A percentile compares a stretch with the other conserved stretches of the same genome.
Evolutionary conservation across 2,888 invertebrate species (phyloP).

Genomic region (Nowickia ferox): DNA sequence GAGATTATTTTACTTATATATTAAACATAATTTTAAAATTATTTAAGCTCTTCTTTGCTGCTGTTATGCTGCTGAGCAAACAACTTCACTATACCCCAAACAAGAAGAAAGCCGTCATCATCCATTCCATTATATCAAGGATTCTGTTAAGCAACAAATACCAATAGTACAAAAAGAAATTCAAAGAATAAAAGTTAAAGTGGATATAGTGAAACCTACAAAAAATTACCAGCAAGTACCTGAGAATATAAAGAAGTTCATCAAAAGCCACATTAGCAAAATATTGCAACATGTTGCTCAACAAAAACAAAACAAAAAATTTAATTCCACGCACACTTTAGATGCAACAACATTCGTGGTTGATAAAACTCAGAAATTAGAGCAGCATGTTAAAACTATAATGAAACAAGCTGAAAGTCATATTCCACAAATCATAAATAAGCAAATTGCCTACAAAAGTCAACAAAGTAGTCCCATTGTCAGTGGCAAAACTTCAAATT

Average conservation of each 20-base stretch:
- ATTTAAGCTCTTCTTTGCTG: slow-evolving; percentile 55
- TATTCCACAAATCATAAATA: slow-evolving; percentile 58
- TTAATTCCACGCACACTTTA: not conserved
- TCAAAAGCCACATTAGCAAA: slow-evolving; percentile 30
- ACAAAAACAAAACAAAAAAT: slow-evolving; percentile 1
- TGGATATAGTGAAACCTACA: slow-evolving; percentile 1
- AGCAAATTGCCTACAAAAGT: slow-evolving; percentile 53
- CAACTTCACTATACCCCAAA: not conserved
- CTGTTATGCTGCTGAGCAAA: slow-evolving; percentile 53
- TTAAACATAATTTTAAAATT: not conserved
- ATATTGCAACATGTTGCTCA: slow-evolving; percentile 36
- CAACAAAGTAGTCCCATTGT: not conserved
- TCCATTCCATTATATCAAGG: slow-evolving; percentile 42
- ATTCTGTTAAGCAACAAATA: slow-evolving; percentile 41
- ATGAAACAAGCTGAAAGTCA: slow-evolving; percentile 60
- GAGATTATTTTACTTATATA: not conserved
- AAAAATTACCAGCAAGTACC: slow-evolving; percentile 11
- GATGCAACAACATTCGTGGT: slow-evolving; percentile 13
- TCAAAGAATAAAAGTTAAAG: slow-evolving; percentile 37
- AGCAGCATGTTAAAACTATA: slow-evolving; percentile 30
- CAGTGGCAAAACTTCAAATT: no score
- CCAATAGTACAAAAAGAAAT: slow-evolving; percentile 45
- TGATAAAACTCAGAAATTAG: slow-evolving; percentile 40
- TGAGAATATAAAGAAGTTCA: slow-evolving; percentile 32
- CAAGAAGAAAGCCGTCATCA: slow-evolving; percentile 14